Conservation (phyloP, 2,888 invertebrate genomes). For the Rhingia campestris region DNA sequence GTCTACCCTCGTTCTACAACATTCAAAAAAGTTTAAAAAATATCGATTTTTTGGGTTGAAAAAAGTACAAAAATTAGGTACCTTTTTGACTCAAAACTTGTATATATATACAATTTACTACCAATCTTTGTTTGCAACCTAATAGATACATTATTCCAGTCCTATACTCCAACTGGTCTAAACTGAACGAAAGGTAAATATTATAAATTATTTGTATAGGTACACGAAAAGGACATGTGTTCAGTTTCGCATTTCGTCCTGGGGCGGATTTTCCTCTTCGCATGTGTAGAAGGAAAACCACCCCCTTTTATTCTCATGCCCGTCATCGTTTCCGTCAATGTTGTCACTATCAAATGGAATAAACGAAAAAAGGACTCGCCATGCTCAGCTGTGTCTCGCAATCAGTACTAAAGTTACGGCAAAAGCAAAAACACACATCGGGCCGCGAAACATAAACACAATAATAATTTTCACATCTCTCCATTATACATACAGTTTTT, state of each 20-base stretch:
- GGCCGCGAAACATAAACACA: constrained; percentile 64
- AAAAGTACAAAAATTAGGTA: too few relatives aligned
- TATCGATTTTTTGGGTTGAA: too few relatives aligned
- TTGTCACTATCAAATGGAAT: constrained; percentile 45
- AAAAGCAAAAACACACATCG: constrained; percentile 63
- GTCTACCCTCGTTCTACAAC: too few relatives aligned
- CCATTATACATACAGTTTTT: constrained; percentile 42
- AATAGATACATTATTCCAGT: too few relatives aligned
- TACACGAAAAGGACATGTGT: constrained; percentile 58
- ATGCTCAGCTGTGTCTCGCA: constrained; percentile 68
- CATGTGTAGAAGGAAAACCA: constrained; percentile 68
- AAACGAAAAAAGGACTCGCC: constrained; percentile 56
- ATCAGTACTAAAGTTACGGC: constrained; percentile 72
- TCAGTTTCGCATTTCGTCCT: constrained; percentile 40
- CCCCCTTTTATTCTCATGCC: constrained; percentile 31
- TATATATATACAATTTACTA: too few relatives aligned
- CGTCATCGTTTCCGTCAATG: constrained; percentile 45
- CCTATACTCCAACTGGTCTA: constrained; percentile 41
- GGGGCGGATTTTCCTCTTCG: constrained; percentile 43
- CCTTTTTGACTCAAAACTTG: too few relatives aligned
- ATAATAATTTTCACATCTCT: constrained; percentile 1
- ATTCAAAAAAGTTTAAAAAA: too few relatives aligned
- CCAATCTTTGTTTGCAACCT: too few relatives aligned
- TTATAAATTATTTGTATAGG: neutral
- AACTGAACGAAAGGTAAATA: constrained; percentile 62